These are phyloP conservation scores for Drosophila arawakana DNA, from an alignment of 1,140 invertebrate species.

Conservation along the genomic window DNA sequence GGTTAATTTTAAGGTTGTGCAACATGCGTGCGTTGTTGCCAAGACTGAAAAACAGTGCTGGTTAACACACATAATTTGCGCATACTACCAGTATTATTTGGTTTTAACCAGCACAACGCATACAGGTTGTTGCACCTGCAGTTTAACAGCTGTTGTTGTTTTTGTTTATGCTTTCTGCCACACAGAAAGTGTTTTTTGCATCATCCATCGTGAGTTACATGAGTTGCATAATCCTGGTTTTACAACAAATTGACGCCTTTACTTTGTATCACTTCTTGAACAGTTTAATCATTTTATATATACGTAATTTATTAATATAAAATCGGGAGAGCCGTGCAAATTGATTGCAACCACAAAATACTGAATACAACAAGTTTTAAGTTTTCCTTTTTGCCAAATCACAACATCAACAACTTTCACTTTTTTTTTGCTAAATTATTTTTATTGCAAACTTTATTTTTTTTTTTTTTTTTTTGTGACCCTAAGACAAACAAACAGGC, in stretches of 20 bases:
- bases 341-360: slow-evolving; percentile 59
- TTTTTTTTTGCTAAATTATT: slow-evolving; percentile 40
- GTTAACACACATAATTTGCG: not conserved
- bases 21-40: not conserved
- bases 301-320: slow-evolving; percentile 62
- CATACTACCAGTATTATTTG: slow-evolving; percentile 21
- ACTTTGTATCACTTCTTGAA: slow-evolving; percentile 53
- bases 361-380: slow-evolving; percentile 66
- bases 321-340: slow-evolving; percentile 45
- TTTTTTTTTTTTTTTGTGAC: not conserved
- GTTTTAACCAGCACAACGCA: slow-evolving; percentile 1
- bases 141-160: not conserved
- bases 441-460: slow-evolving; percentile 3
- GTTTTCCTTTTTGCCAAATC: slow-evolving; percentile 66
- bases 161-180: slow-evolving; percentile 1
- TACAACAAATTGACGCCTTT: slow-evolving; percentile 23
- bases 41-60: not conserved
- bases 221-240: slow-evolving; percentile 38
- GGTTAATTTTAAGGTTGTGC: not conserved
- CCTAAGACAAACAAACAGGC: not conserved
- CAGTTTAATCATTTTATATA: slow-evolving; percentile 62
- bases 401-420: slow-evolving; percentile 75
- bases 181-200: slow-evolving; percentile 18
- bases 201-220: slow-evolving; percentile 24
- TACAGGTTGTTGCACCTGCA: slow-evolving; percentile 10